These are phyloP conservation scores for Drosophila robusta DNA, from an alignment of 2,888 invertebrate species.

Conservation along the genomic window DNA sequence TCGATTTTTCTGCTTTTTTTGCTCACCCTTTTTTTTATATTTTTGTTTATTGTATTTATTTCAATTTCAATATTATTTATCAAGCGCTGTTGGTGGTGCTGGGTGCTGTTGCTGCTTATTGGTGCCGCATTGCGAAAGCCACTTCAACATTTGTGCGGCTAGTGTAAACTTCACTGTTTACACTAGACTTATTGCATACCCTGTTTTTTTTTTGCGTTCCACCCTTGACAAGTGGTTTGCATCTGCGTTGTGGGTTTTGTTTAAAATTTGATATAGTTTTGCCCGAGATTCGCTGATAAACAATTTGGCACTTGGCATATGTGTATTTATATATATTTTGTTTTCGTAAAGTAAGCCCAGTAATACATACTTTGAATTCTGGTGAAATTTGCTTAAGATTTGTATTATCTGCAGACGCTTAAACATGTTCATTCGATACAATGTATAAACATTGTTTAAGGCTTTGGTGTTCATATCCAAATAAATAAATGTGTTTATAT, in stretches of 20 bases:
- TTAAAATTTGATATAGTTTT: constrained; percentile 32
- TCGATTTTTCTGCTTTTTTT: constrained; percentile 51
- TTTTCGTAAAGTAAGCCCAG: constrained; percentile 18
- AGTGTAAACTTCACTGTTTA: constrained; percentile 43
- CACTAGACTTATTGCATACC: constrained; percentile 32
- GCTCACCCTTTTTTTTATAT: constrained; percentile 1
- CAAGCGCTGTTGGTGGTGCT: constrained; percentile 16
- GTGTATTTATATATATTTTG: neutral
- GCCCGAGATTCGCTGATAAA: constrained; percentile 27
- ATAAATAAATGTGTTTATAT: neutral
- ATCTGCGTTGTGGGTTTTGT: constrained; percentile 4
- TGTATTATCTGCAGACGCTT: constrained; percentile 4
- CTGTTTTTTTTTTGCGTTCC: neutral
- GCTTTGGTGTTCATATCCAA: neutral
- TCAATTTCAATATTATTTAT: constrained; percentile 76
- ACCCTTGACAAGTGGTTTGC: constrained; percentile 3
- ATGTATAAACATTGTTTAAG: neutral
- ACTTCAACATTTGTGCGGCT: constrained; percentile 41
- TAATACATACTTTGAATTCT: constrained; percentile 12
- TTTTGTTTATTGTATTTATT: constrained; percentile 76
- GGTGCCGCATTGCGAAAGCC: constrained; percentile 57
- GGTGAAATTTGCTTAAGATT: constrained; percentile 8
- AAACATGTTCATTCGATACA: neutral
- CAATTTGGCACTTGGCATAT: constrained; percentile 41
- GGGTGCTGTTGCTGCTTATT: constrained; percentile 13